Base-by-base conservation (phyloP, 2,797 vertebrate genomes). In the Echeneis naucrates region DNA sequence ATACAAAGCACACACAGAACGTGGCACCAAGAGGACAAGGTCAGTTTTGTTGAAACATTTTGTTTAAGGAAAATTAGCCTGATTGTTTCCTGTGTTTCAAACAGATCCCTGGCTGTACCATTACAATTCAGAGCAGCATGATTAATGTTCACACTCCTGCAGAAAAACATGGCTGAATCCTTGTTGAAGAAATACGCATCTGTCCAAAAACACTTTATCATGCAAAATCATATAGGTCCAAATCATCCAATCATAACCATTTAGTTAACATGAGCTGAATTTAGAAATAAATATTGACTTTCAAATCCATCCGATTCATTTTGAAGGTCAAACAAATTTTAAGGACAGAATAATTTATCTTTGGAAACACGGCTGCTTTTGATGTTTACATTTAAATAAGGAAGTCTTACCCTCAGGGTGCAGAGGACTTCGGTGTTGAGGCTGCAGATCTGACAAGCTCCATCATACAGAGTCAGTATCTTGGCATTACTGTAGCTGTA, bases 401-500 rank as follows among this genome's bases (percentile, higher is more conserved):
- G 35, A 35, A 0, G 47, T 42, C 82, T 81, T 83, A 97, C 96
- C 95, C 95, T 97, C 66, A 96, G 88, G 0, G 60, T 83, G 58
- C 96, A 97, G 44, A 94, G 84, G 5, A 90, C 93, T 9, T 95
- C 92, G 9, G 89, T 55, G 62, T 81, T 63, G 54, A 88, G 75
- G 72, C 89, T 94, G 89, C 97, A 98, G 47, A 78, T 87, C 85
- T 99, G 96, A 79, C 97, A 98, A 59, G 90, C 89, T 37, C 96
- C 95, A 40, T 98, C 95, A 60, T 95, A 98, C 38, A 97, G 59
- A 1, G 92, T 92, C 72, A 97, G 83, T 35, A 94, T 93, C 93
- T 96, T 96, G 87, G 94, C 87, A 66, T 97, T 97, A 77, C 96
- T 99, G 89, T 95, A 98, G 81, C 89, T 88, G 70, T 96, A 92